Base-by-base conservation (phyloP, 2,113 vertebrate species). In the Lates calcarifer region DNA sequence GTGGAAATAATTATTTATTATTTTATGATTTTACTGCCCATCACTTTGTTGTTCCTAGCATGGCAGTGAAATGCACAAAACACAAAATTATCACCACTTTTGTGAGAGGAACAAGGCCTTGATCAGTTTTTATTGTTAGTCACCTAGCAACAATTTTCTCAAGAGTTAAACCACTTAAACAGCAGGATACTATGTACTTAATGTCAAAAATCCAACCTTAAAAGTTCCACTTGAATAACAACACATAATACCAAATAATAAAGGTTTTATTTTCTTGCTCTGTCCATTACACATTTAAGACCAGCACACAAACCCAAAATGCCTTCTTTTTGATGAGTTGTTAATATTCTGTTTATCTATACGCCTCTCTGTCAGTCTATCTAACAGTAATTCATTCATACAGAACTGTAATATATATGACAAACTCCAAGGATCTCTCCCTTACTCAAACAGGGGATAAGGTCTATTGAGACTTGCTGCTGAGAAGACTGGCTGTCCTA, bases 381-480 rank as follows among this genome's bases (percentile, higher is more conserved):
- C 45, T 64, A 35, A 47, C 45, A 67, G 68, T 45, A 9, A 20
- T 45, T 72, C 33, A 74, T 18, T 55, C 17, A 62, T 63, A 45
- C 61, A 51, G 1, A 37, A 35, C 22, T 24, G 13, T 31, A 14
- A 29, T 24, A 10, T 31, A n/a, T 24, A 7, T 26, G 47, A 35
- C 39, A 55, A 20, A 47, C 29, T 24, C 39, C 26, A 33, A 22
- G 45, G n/a, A n/a, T 63, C 43, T 12, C 5, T 60, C 61, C n/a
- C 39, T 73, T 24, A 24, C 53, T 63, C 13, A 62, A 69, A 79
- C 58, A 62, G 22, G 1, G 33, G 55, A 64, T 51, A 37, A 51
- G 18, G 53, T 51, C 39, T 76, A 55, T 65, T 78, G 65, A 78
- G 74, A 80, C 45, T 55, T 70, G 58, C 62, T 81, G 69, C 81